A percentile compares a stretch with the other conserved stretches of the same genome.
phyloP scores from a whole-genome alignment of 2,888 invertebrate genomes.

The Acrocyrtus sp. region DNA sequence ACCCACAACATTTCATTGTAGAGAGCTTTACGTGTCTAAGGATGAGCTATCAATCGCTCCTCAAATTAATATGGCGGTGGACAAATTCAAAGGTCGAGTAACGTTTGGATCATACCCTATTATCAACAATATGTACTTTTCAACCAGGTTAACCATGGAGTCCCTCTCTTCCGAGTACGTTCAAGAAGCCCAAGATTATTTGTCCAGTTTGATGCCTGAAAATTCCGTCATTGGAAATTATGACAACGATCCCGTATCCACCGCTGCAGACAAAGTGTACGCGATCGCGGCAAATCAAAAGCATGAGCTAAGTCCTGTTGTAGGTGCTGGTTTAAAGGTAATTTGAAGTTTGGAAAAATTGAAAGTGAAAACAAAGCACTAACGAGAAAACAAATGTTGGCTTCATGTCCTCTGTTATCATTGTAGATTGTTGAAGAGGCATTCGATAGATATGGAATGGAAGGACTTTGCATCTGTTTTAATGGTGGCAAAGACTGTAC shows the following conservation, averaged over 20 bases:
- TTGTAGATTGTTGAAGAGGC: conserved; percentile 73
- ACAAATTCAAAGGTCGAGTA: conserved; percentile 68
- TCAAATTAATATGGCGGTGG: conserved; percentile 68
- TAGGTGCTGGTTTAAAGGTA: conserved; percentile 64
- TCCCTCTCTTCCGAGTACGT: conserved; percentile 66
- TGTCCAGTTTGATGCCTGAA: conserved; percentile 66
- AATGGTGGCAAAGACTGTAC: conserved; percentile 99
- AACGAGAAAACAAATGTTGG: conserved; percentile 31
- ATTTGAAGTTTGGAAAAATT: conserved; percentile 38
- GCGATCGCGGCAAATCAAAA: conserved; percentile 47
- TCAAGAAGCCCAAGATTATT: conserved; percentile 65
- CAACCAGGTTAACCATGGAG: conserved; percentile 70
- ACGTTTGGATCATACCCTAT: conserved; percentile 73
- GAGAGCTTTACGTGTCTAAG: conserved; percentile 64
- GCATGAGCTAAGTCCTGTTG: conserved; percentile 56
- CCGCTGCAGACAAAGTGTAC: conserved; percentile 62
- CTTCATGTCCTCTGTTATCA: too few species aligned
- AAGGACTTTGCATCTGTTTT: conserved; percentile 89
- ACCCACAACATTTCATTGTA: conserved; percentile 64
- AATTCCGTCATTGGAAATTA: conserved; percentile 68
- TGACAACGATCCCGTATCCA: conserved; percentile 66
- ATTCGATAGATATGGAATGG: conserved; percentile 72
- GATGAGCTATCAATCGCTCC: conserved; percentile 66
- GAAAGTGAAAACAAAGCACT: conserved; percentile 60
- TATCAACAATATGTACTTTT: conserved; percentile 68